phyloP scores from a whole-genome alignment of 2,888 invertebrate species.

The Geotrupes spiniger region DNA sequence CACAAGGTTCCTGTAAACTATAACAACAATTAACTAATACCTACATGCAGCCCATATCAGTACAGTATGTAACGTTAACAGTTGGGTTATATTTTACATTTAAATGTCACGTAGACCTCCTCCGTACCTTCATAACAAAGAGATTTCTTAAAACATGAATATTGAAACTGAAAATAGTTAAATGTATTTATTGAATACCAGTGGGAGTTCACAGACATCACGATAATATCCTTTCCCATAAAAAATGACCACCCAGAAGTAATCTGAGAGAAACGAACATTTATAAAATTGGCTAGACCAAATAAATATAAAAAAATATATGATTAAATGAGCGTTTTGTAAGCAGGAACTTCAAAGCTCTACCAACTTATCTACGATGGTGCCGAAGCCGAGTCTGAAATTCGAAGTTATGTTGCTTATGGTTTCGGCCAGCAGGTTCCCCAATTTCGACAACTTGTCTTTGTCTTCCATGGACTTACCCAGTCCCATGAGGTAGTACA shows the following conservation, averaged over 20 bases:
- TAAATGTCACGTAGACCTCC: constrained; percentile 9
- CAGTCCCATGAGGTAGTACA: constrained; percentile 99
- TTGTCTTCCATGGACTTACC: constrained; percentile 99
- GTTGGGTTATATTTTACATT: constrained; percentile 1
- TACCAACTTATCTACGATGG: constrained; percentile 94
- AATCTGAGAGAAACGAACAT: no score
- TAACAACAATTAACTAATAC: constrained; percentile 45
- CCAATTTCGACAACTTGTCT: constrained; percentile 83
- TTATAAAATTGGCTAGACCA: no score
- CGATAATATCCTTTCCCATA: no score
- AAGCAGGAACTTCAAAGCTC: constrained; percentile 69
- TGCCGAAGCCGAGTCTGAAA: constrained; percentile 90
- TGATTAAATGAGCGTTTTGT: constrained; percentile 19
- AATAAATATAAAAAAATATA: constrained; percentile 3
- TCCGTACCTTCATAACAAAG: no score
- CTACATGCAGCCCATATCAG: constrained; percentile 35
- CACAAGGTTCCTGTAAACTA: constrained; percentile 70
- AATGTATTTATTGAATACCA: no score
- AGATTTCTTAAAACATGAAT: no score
- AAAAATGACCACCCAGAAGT: no score
- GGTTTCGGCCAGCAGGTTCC: constrained; percentile 73
- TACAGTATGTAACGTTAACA: constrained; percentile 3
- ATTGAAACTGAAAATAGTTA: no score
- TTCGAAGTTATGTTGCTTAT: constrained; percentile 92
- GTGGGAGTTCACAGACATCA: no score